Evolutionary conservation across 2,797 vertebrate species (phyloP).

Genomic region (Cygnus olor): DNA sequence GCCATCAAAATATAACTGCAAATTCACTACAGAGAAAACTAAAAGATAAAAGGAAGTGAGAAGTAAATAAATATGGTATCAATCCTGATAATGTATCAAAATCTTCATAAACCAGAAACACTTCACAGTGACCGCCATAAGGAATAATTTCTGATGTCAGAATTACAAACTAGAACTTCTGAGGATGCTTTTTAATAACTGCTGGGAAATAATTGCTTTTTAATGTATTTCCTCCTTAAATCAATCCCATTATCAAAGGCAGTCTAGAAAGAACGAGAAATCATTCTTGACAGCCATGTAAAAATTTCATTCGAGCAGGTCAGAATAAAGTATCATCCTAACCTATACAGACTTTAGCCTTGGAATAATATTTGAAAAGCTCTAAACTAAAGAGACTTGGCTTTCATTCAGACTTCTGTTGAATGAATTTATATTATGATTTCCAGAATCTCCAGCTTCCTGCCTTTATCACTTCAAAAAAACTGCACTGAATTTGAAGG

Average conservation of each 20-base stretch:
- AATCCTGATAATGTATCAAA: neutral
- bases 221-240: neutral
- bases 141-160: neutral
- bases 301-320: constrained; percentile 4
- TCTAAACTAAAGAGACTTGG: neutral
- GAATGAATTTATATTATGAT: neutral
- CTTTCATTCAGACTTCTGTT: neutral
- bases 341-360: neutral
- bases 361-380: constrained; percentile 36
- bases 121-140: neutral
- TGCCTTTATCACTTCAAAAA: neutral
- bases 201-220: neutral
- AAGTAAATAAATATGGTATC: neutral
- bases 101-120: neutral
- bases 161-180: constrained; percentile 2
- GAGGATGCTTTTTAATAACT: neutral
- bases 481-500: neutral
- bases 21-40: neutral
- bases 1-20: neutral
- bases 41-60: neutral
- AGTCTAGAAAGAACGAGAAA: neutral
- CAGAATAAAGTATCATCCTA: constrained; percentile 20
- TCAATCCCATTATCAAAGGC: neutral
- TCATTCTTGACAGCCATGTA: neutral
- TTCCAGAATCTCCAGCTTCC: neutral